Conservation (phyloP, 2,888 invertebrate genomes). For the Drosophila macrothrix region DNA sequence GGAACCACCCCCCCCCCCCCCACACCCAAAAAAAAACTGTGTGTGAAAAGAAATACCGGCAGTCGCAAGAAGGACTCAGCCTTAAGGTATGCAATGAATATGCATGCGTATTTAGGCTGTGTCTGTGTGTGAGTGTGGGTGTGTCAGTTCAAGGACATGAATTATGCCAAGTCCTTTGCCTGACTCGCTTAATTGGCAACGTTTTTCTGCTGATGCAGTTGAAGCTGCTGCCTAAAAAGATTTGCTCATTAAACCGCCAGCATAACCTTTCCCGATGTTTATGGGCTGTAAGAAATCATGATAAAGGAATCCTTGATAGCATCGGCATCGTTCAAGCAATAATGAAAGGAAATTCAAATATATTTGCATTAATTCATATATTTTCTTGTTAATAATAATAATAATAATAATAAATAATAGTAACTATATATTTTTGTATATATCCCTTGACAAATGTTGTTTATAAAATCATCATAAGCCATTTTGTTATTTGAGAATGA, state of each 20-base stretch:
- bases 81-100: conserved; percentile 56
- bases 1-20: neutral
- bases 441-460: neutral
- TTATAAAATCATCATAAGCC: neutral
- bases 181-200: conserved; percentile 57
- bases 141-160: conserved; percentile 56
- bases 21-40: conserved; percentile 19
- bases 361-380: neutral
- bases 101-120: conserved; percentile 42
- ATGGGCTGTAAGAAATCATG: conserved; percentile 15
- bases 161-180: conserved; percentile 59
- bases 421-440: neutral
- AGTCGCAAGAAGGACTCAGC: conserved; percentile 36
- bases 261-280: conserved; percentile 32
- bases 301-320: neutral
- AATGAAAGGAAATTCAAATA: neutral
- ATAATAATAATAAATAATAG: neutral
- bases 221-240: conserved; percentile 58
- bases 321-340: fast-evolving
- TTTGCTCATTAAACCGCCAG: conserved; percentile 80
- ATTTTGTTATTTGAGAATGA: neutral
- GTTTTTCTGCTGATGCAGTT: conserved; percentile 65
- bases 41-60: conserved; percentile 40
- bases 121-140: conserved; percentile 14
- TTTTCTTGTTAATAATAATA: neutral